Conservation (phyloP, 2,888 invertebrate genomes). For the Ceramica pisi region DNA sequence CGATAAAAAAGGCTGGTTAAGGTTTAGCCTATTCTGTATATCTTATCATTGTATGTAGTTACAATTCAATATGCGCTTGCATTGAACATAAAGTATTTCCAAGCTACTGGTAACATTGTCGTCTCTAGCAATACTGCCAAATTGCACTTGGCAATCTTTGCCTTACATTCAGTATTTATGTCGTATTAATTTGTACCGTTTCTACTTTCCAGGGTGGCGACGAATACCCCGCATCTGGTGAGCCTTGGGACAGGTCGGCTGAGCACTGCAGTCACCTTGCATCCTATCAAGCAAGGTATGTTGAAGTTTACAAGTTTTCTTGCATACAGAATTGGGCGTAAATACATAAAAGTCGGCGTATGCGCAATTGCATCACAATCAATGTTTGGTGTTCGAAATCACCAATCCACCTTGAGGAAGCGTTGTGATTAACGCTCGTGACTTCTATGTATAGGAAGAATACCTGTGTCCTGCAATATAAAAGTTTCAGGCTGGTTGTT, state of each 20-base stretch:
- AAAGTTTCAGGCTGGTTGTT: no score
- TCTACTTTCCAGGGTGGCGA: slow-evolving; percentile 91
- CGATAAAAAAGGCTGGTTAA: no score
- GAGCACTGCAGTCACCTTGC: slow-evolving; percentile 97
- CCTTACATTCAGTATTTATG: not conserved
- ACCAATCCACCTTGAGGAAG: no score
- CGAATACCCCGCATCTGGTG: slow-evolving; percentile 97
- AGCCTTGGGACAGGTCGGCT: slow-evolving; percentile 97
- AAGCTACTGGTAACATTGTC: not conserved
- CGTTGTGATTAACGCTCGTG: no score
- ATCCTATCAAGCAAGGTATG: slow-evolving; percentile 96
- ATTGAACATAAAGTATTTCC: not conserved
- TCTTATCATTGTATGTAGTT: not conserved
- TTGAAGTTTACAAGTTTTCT: not conserved
- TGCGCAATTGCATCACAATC: no score
- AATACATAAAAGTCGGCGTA: no score
- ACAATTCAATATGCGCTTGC: not conserved
- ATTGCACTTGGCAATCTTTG: not conserved
- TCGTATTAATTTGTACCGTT: slow-evolving; percentile 13
- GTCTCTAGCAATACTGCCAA: not conserved
- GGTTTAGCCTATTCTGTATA: no score
- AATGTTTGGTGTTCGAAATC: no score
- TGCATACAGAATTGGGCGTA: not conserved
- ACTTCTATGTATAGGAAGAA: no score
- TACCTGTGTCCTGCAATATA: no score